Evolutionary conservation across 2,113 vertebrate species (phyloP).

Genomic region (Peromyscus polionotus): DNA sequence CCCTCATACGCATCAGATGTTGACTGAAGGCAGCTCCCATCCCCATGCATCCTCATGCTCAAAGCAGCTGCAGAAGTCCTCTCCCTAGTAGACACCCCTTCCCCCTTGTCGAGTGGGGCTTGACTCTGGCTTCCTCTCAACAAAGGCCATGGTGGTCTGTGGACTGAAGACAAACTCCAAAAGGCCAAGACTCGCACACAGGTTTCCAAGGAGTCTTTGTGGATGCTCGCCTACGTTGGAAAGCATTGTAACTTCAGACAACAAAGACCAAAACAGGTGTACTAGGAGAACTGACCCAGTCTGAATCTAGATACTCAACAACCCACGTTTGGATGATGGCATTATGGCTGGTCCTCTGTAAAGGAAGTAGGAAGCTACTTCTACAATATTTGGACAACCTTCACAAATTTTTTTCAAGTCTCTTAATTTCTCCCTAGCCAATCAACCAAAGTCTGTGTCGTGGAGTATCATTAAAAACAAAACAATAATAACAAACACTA

Average conservation of each 20-base stretch:
- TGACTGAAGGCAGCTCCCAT: not conserved
- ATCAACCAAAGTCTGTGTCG: not conserved
- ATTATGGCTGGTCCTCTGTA: not conserved
- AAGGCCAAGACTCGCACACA: not conserved
- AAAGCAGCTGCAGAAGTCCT: not conserved
- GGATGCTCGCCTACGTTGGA: not conserved
- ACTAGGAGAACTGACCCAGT: not conserved
- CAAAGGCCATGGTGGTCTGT: not conserved
- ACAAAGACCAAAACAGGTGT: not conserved
- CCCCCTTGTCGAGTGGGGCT: not conserved
- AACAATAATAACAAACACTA: not conserved
- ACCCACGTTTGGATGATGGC: not conserved
- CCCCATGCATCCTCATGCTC: not conserved
- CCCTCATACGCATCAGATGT: not conserved
- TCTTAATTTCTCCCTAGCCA: not conserved
- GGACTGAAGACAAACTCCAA: not conserved
- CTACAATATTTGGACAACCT: not conserved
- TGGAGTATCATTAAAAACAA: not conserved
- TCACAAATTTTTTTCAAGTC: not conserved
- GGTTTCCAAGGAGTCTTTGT: not conserved
- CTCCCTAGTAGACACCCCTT: not conserved
- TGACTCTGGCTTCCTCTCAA: not conserved
- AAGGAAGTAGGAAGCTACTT: not conserved
- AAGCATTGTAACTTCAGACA: conserved; percentile 32
- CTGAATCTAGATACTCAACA: not conserved